phyloP scores from a whole-genome alignment of 2,113 vertebrate genomes.

The Anser cygnoides region DNA sequence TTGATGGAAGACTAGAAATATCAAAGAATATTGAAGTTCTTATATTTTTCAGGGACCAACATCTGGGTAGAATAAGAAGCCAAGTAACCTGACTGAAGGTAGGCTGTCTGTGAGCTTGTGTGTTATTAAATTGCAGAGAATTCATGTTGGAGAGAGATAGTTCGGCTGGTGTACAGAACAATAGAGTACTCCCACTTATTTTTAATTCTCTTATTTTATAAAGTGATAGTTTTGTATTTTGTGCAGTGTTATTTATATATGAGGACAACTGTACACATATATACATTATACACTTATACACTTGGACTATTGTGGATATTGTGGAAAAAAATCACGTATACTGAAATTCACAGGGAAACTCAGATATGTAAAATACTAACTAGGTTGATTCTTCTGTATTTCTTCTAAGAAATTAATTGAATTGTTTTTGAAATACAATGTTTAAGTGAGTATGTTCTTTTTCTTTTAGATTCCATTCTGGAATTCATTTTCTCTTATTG shows the following conservation, averaged over 20 bases:
- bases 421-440: slow-evolving; percentile 1
- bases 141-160: background rate
- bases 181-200: background rate
- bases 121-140: background rate
- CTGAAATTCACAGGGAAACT: background rate
- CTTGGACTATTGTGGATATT: background rate
- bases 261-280: background rate
- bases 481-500: background rate
- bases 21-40: background rate
- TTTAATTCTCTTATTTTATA: background rate
- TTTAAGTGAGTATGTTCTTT: background rate
- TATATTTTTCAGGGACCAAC: background rate
- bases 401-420: background rate
- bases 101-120: background rate
- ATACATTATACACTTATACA: background rate
- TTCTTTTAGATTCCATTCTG: background rate
- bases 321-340: background rate
- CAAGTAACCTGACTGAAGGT: background rate
- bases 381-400: background rate
- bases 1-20: background rate
- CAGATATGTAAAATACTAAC: background rate
- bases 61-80: background rate
- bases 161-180: background rate
- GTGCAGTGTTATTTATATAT: background rate
- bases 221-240: background rate